Evolutionary conservation across 2,797 vertebrate species (phyloP).

Genomic region (Artibeus jamaicensis): DNA sequence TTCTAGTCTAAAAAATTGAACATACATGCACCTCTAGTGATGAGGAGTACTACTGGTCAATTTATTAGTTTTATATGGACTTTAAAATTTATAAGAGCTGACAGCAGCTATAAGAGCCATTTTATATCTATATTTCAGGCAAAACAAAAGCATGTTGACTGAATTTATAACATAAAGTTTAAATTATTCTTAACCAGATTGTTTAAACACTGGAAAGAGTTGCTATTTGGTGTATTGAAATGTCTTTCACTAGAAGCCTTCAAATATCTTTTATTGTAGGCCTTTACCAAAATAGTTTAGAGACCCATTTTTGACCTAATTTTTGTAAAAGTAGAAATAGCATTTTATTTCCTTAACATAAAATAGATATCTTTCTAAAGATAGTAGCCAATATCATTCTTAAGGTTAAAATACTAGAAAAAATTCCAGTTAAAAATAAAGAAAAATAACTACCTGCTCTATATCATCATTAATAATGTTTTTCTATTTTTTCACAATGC

Average conservation of each 20-base stretch:
- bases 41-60: background rate
- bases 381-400: background rate
- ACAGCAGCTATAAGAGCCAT: background rate
- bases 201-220: background rate
- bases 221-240: background rate
- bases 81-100: background rate
- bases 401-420: background rate
- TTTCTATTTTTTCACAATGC: background rate
- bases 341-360: conserved; percentile 17
- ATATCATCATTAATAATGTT: background rate
- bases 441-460: background rate
- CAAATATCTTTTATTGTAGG: background rate
- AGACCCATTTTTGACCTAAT: background rate
- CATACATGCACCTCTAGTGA: background rate
- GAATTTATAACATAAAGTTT: background rate
- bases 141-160: background rate
- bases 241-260: background rate
- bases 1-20: background rate
- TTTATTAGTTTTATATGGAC: background rate
- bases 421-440: background rate
- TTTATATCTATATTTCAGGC: background rate
- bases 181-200: background rate
- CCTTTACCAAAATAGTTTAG: background rate
- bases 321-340: conserved; percentile 6
- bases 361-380: background rate